phyloP scores from a whole-genome alignment of 2,888 invertebrate species.

The Oscheius onirici region DNA sequence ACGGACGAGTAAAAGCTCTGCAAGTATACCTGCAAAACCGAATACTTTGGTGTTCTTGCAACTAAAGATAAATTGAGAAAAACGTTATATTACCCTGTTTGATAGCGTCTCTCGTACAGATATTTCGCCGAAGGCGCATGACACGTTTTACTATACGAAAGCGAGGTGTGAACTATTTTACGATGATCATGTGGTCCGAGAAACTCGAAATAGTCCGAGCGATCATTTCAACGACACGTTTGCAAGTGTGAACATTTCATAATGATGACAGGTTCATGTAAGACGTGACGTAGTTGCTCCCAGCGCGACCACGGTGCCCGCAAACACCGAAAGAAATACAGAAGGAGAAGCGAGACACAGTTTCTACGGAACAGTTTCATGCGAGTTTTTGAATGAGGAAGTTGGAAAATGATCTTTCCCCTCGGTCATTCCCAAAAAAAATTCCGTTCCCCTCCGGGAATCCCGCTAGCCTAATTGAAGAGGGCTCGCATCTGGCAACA shows the following conservation, averaged over 20 bases:
- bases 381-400: not conserved
- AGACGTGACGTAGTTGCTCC: constrained; percentile 28
- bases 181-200: not conserved
- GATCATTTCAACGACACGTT: constrained; percentile 9
- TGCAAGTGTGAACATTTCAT: constrained; percentile 25
- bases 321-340: constrained; percentile 14
- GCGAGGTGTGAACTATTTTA: no score
- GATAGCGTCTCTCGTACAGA: no score
- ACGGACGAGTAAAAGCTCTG: not conserved
- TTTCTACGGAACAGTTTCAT: not conserved
- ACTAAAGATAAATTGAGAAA: no score
- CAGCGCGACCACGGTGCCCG: constrained; percentile 19
- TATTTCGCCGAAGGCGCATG: no score
- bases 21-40: no score
- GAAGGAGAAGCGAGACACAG: not conserved
- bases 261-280: constrained; percentile 22
- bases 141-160: no score
- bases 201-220: constrained; percentile 11
- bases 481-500: constrained; percentile 18
- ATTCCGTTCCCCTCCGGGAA: constrained; percentile 12
- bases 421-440: not conserved
- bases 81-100: no score
- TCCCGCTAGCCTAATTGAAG: constrained; percentile 29
- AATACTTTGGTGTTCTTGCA: no score
- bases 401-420: constrained; percentile 8